Percentiles rank a stretch among this genome's conserved stretches.
phyloP scores from a whole-genome alignment of 2,888 invertebrate species.

The Iphiclides podalirius region DNA sequence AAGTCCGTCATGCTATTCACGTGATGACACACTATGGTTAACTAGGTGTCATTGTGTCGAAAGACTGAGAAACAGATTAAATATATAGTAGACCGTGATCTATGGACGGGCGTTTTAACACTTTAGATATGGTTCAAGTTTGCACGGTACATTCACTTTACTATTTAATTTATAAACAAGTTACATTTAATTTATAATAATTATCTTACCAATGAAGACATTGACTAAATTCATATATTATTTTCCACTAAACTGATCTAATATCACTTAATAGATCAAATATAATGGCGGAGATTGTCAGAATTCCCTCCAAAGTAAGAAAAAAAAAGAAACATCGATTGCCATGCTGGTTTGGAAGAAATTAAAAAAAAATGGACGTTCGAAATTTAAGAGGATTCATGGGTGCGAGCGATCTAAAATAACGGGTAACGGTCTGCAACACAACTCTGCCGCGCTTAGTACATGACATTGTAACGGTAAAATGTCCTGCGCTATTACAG shows the following conservation, averaged over 20 bases:
- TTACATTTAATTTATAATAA: too few species aligned
- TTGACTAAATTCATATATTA: too few species aligned
- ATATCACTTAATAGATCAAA: too few species aligned
- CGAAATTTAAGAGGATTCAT: slow-evolving; percentile 1
- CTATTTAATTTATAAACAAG: too few species aligned
- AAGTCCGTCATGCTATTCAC: slow-evolving; percentile 9
- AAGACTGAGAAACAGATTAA: slow-evolving; percentile 7
- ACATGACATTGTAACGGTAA: slow-evolving; percentile 24
- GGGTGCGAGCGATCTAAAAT: slow-evolving; percentile 9
- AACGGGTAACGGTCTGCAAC: slow-evolving; percentile 17
- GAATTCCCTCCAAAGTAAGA: too few species aligned
- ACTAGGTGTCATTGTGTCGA: slow-evolving; percentile 16
- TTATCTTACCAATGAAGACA: too few species aligned
- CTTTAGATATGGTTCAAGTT: too few species aligned
- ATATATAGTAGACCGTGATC: slow-evolving; percentile 14
- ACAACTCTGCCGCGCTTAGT: slow-evolving; percentile 9
- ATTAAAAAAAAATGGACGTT: slow-evolving; percentile 1
- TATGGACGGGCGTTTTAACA: background rate
- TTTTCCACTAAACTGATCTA: too few species aligned
- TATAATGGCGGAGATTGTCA: too few species aligned
- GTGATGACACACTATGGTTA: slow-evolving; percentile 22
- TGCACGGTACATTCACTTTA: too few species aligned
- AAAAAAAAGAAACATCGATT: too few species aligned
- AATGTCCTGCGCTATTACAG: slow-evolving; percentile 16
- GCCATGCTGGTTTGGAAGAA: too few species aligned